phyloP scores from a whole-genome alignment of 2,113 vertebrate genomes.

The Odocoileus hemionus region DNA sequence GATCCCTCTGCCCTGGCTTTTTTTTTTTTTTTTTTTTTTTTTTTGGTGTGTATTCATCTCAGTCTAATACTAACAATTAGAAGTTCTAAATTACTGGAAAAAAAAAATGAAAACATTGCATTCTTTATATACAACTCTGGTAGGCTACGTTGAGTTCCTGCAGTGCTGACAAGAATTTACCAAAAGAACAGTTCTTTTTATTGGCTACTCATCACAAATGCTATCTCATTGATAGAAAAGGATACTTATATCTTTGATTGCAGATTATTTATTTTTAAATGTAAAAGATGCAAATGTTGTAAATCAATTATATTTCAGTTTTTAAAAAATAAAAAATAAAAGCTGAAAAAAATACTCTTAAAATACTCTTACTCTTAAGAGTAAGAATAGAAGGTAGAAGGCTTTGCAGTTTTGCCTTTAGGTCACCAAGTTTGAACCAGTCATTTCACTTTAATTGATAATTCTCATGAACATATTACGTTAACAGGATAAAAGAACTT shows the following conservation, averaged over 20 bases:
- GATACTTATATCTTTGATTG: not conserved
- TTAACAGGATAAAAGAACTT: not conserved
- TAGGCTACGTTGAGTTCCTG: not conserved
- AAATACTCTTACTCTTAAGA: no score
- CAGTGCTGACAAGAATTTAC: not conserved
- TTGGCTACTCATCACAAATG: not conserved
- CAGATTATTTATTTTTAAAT: slow-evolving; percentile 12
- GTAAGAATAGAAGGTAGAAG: not conserved
- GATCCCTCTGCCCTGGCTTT: not conserved
- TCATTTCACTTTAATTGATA: not conserved
- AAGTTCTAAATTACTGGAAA: not conserved
- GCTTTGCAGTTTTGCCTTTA: not conserved
- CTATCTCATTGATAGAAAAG: not conserved
- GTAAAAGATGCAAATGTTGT: not conserved
- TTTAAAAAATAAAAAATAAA: not conserved
- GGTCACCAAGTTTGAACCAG: not conserved
- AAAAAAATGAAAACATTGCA: not conserved
- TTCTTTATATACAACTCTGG: not conserved
- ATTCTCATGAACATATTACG: not conserved
- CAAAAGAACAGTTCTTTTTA: not conserved
- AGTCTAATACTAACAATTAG: not conserved
- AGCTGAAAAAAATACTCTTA: not conserved
- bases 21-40: not conserved
- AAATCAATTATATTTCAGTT: not conserved
- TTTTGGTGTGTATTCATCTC: not conserved